Conservation (phyloP, 2,113 vertebrate species). For the Anser brachyrhynchus region DNA sequence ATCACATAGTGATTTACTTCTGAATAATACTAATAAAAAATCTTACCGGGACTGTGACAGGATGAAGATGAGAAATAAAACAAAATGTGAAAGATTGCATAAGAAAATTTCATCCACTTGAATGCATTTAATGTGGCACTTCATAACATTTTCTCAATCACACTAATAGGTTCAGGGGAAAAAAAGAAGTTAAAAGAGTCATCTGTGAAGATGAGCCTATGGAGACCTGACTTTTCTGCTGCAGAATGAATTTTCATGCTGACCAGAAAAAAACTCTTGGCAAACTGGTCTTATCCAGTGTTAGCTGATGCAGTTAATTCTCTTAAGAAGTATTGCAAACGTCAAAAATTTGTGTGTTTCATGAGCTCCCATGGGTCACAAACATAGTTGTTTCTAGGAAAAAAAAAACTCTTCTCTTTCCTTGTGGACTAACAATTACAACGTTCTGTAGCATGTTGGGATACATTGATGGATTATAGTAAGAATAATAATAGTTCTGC, state of each 20-base stretch:
- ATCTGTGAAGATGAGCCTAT: conserved; percentile 6
- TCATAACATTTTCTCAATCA: not conserved
- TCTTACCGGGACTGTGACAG: not conserved
- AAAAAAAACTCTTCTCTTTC: not conserved
- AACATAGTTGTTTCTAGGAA: not conserved
- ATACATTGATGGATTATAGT: not conserved
- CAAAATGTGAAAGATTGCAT: not conserved
- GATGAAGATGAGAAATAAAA: not conserved
- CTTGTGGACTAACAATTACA: not conserved
- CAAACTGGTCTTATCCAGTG: not conserved
- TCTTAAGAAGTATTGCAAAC: conserved; percentile 1
- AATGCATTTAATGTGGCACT: not conserved
- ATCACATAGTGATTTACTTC: not conserved
- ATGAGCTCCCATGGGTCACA: not conserved
- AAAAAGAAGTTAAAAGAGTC: conserved; percentile 24
- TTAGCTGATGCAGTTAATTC: conserved; percentile 24
- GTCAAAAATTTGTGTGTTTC: not conserved
- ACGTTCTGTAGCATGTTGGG: not conserved
- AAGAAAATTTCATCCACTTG: not conserved
- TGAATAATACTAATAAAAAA: not conserved
- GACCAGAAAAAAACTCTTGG: not conserved
- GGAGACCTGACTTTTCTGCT: conserved; percentile 8
- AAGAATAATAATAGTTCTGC: not conserved
- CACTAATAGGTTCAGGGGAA: not conserved
- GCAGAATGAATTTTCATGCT: not conserved